These are phyloP conservation scores for Odontomyia ornata DNA, from an alignment of 2,888 invertebrate species.

Conservation along the genomic window DNA sequence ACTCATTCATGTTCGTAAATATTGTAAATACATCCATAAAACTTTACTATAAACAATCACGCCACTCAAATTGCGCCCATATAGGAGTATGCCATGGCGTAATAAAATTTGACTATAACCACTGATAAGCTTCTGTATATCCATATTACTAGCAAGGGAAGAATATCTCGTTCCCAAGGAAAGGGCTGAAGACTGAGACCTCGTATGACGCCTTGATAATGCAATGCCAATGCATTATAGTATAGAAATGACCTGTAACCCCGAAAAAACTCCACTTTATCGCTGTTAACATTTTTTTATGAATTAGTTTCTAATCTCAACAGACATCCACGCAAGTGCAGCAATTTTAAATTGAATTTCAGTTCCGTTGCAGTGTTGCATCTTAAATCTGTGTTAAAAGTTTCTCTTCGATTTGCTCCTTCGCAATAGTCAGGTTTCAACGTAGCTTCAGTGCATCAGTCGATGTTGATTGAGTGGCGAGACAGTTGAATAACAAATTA, in stretches of 20 bases:
- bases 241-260: conserved; percentile 30
- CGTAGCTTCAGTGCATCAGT: no score
- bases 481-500: no score
- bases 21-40: no score
- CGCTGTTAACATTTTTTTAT: not conserved
- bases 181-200: conserved; percentile 10
- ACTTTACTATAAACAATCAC: not conserved
- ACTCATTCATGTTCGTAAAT: not conserved
- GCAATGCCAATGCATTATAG: not conserved
- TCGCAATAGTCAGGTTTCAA: no score
- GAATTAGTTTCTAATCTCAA: not conserved
- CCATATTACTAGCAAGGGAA: not conserved
- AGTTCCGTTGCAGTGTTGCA: not conserved
- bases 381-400: not conserved
- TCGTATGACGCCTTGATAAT: not conserved
- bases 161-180: conserved; percentile 11
- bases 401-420: no score
- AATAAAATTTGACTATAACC: not conserved
- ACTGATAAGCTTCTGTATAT: conserved; percentile 9
- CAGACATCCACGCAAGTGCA: not conserved
- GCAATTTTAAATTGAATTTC: not conserved
- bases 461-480: no score
- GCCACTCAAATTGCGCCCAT: not conserved
- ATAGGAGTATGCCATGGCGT: not conserved
- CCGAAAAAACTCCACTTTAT: not conserved